A percentile compares a stretch with the other conserved stretches of the same genome.
These are phyloP conservation scores for Polyommatus icarus DNA, from an alignment of 2,888 invertebrate genomes.

Conservation along the genomic window DNA sequence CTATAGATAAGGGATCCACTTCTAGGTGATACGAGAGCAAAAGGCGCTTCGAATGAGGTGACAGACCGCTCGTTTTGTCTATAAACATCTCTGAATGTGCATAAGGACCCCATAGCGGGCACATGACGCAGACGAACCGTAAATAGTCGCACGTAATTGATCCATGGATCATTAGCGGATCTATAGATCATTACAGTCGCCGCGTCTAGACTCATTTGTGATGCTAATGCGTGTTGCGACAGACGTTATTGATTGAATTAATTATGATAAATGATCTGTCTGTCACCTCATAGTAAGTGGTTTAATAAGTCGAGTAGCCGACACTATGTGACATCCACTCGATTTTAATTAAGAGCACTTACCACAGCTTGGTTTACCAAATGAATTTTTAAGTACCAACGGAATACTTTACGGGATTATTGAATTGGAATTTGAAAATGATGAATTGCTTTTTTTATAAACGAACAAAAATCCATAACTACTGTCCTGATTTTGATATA, in stretches of 20 bases:
- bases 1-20: too few species aligned
- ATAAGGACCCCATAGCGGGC: background rate
- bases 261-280: background rate
- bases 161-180: constrained; percentile 10
- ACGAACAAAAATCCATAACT: too few species aligned
- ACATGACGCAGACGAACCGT: constrained; percentile 2
- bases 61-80: too few species aligned
- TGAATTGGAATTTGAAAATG: too few species aligned
- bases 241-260: background rate
- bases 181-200: background rate
- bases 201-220: constrained; percentile 12
- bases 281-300: background rate
- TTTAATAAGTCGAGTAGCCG: background rate
- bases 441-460: too few species aligned
- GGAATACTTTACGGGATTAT: too few species aligned
- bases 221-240: constrained; percentile 1
- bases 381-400: too few species aligned
- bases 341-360: background rate
- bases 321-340: background rate
- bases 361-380: background rate
- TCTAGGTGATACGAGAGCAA: too few species aligned
- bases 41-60: too few species aligned
- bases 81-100: too few species aligned
- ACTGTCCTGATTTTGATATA: too few species aligned
- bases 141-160: background rate